Evolutionary conservation across 2,888 invertebrate species (phyloP).

Genomic region (Syrista parreyssii): DNA sequence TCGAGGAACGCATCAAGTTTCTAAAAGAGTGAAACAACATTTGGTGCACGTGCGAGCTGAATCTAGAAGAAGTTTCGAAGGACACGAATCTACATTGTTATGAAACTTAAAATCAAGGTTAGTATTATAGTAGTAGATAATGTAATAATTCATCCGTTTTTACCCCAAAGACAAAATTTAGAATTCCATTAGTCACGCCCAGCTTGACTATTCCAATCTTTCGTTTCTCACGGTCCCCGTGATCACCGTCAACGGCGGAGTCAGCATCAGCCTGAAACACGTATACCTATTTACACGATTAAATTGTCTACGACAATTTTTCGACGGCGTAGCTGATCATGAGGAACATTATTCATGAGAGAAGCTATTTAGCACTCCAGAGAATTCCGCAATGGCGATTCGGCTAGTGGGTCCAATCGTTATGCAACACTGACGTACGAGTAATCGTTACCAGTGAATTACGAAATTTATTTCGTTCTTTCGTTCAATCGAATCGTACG

Average conservation of each 20-base stretch:
- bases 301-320: conserved; percentile 4
- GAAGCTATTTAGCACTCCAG: conserved; percentile 3
- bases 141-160: conserved; percentile 52
- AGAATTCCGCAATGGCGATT: conserved; percentile 13
- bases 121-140: not conserved
- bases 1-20: conserved; percentile 87
- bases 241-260: conserved; percentile 68
- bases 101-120: not conserved
- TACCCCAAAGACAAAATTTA: conserved; percentile 88
- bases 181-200: conserved; percentile 82
- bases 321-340: not conserved
- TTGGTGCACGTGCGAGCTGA: not conserved
- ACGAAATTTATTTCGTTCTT: not conserved
- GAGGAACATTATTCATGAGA: conserved; percentile 22
- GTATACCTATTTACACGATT: conserved; percentile 49
- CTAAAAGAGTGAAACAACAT: conserved; percentile 66
- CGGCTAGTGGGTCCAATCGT: conserved; percentile 12
- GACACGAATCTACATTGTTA: not conserved
- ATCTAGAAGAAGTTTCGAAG: not conserved
- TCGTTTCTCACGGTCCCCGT: conserved; percentile 75
- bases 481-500: not conserved
- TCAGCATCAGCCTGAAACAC: conserved; percentile 62
- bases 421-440: not conserved
- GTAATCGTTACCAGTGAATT: not conserved
- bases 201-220: conserved; percentile 78